These are phyloP conservation scores for Onychomys torridus DNA, from an alignment of 2,797 vertebrate species.

Conservation along the genomic window DNA sequence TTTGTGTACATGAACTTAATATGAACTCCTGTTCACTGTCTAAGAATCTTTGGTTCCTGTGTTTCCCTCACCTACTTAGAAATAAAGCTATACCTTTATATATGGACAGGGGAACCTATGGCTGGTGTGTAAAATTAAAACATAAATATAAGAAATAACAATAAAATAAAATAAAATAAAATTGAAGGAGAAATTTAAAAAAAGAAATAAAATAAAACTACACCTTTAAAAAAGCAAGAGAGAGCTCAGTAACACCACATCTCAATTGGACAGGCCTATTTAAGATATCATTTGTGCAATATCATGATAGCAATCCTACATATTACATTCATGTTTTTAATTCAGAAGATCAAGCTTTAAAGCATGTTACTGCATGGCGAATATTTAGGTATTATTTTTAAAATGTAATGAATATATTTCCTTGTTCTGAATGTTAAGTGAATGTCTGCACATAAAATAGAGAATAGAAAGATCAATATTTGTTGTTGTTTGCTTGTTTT, in stretches of 20 bases:
- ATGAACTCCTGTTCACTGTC: neutral
- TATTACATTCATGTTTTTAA: neutral
- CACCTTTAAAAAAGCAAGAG: neutral
- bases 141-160: too few relatives aligned
- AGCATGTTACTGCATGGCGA: neutral
- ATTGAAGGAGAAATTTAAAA: too few relatives aligned
- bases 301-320: neutral
- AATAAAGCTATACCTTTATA: neutral
- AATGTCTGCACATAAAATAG: neutral
- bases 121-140: too few relatives aligned
- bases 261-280: neutral
- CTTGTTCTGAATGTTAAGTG: neutral
- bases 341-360: neutral
- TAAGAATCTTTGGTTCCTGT: neutral
- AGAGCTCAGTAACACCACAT: neutral
- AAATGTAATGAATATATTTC: neutral
- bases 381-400: neutral
- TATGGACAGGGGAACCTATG: too few relatives aligned
- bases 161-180: too few relatives aligned
- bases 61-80: neutral
- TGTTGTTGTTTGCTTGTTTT: neutral
- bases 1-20: neutral
- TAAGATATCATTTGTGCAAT: neutral
- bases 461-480: neutral
- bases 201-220: too few relatives aligned